Conservation (phyloP, 2,888 invertebrate genomes). For the Lepidonotus clava region DNA sequence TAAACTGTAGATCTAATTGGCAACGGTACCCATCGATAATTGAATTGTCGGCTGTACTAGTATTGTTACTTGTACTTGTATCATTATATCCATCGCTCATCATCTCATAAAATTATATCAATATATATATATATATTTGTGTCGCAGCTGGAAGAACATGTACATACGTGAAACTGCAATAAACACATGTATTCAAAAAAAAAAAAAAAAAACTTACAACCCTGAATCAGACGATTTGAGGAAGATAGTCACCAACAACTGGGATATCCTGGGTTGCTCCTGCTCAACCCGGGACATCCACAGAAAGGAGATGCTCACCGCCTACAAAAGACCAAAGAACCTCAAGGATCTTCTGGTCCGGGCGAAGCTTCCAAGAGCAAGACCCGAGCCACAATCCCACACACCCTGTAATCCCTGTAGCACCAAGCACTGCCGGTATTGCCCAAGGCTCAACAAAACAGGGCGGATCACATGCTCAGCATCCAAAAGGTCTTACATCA, state of each 20-base stretch:
- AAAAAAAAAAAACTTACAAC: background rate
- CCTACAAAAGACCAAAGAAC: background rate
- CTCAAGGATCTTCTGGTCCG: background rate
- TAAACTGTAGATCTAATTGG: no score
- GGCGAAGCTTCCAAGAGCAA: background rate
- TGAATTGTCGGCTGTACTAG: no score
- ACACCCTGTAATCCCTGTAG: background rate
- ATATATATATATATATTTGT: background rate
- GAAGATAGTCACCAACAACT: background rate
- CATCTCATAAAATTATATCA: background rate
- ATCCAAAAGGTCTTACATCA: background rate
- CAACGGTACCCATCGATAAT: background rate
- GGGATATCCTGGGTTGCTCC: background rate
- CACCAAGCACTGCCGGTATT: background rate
- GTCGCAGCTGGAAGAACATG: background rate
- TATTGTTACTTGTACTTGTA: no score
- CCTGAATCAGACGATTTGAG: background rate
- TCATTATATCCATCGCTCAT: background rate
- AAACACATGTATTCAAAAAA: background rate
- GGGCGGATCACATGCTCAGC: background rate
- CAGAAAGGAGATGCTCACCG: no score
- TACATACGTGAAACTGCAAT: background rate
- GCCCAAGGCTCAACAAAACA: background rate
- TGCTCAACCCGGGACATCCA: background rate
- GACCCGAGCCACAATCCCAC: background rate